Evolutionary conservation across 2,888 invertebrate genomes (phyloP), one percentile per base, ranked within the genome.

Genomic region (Brachypterus glaber): DNA sequence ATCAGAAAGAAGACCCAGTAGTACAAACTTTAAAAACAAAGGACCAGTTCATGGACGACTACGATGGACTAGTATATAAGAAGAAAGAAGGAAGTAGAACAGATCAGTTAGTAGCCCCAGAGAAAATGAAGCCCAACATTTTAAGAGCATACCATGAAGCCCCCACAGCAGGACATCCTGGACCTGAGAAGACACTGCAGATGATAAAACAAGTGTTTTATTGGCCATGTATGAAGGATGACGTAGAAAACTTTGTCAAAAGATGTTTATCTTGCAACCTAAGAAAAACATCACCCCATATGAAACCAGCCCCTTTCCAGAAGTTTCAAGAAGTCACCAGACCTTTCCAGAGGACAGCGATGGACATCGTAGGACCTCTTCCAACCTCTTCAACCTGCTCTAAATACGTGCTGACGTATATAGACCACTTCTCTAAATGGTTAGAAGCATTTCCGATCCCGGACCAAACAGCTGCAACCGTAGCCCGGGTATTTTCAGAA

Each of bases 331-430:
- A 46, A 26, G 37, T 40, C 2, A 25, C 36, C 7, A 12, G 9
- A n/a, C 51, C 53, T 4, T 47, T 49, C 12, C 41, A 53, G 30
- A 25, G 45, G 8, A 27, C 44, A 4, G 33, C 44, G 4, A 38
- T 53, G 39, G 52, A 54, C 17, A 41, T 55, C 8, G 51, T 50
- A 3, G 52, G 53, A 3, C 52, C 50, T 4, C 35, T 54, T 12
- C 21, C 39, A 2, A 33, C 30, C 1, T 40, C 47, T 7, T 2
- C 30, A 1, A n/a, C 17, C 1, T 50, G 50, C 9, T 47, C 49
- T 29, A 40, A 39, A 24, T 55, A 51, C 26, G 33, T 54, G 5
- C 21, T 54, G 3, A 55, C 54, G 0, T 44, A 48, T 14, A 41
- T 42, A 13, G 51, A 51, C 30, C 33, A 47, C 39, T 47, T 48